Evolutionary conservation across 2,888 invertebrate genomes (phyloP), one percentile per base, ranked within the genome.

Genomic region (Nymphalis c-album): DNA sequence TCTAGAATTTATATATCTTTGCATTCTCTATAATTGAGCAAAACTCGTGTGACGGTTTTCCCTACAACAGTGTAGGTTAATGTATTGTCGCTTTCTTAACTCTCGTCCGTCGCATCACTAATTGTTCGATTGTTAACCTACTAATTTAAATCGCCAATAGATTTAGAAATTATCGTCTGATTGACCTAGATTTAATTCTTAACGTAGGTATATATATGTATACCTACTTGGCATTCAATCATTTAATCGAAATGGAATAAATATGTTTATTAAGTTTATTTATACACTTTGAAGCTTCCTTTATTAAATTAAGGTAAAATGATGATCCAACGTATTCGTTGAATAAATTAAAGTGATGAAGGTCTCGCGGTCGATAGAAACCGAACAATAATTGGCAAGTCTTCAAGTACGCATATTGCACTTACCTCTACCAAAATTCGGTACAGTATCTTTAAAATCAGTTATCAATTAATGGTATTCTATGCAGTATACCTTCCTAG

Each of bases 41-140:
- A 84, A 89, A 86, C 85, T 85, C 83, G 86, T 88, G 85, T 88
- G 88, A 88, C 86, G 83, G 80, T 89, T 90, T 89, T 88, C 88
- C 88, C 85, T 87, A 83, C 83, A 82, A 84, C 83, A 80, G 84
- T 84, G 82, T 86, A 82, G 87, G 88, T 86, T 87, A 88, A 88
- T 86, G 86, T 82, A 86, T 89, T 85, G 85, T 86, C 85, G 81
- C 90, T 91, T 90, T 91, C 91, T 88, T 89, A 78, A 74, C 82
- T 84, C 79, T 84, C 82, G 84, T 82, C 82, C 77, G 75, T 77
- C 82, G 90, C 86, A 91, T 90, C 81, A 80, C 79, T 91, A 91
- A 91, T 90, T 88, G 85, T 85, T 79, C 78, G 84, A 86, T 86
- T 84, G 85, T 87, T 88, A 85, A 89, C 90, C 90, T 75, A 90